Base-by-base conservation (phyloP, 2,113 vertebrate species). In the Sander vitreus region DNA sequence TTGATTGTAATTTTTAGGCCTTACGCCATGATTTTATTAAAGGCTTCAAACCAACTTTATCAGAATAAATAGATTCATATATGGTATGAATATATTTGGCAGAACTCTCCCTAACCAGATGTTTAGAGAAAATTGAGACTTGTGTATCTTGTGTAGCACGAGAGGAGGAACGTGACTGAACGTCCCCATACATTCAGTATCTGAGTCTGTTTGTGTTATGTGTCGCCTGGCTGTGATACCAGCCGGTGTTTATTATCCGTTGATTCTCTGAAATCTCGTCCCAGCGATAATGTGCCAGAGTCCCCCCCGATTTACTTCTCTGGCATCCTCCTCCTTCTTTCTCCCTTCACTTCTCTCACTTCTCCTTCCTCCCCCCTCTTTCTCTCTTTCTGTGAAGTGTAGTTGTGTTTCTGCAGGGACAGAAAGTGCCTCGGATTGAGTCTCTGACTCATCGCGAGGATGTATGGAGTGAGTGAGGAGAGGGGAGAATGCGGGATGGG, bases 351-450 rank as follows among this genome's bases (percentile, higher is more conserved):
- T 7, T 19, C 23, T 36, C 21, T 5, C 48, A 21, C 51, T 13
- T 19, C 50, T 45, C 9, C 19, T 13, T 21, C 30, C 19, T 3
- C 47, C 8, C 39, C 39, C 39, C 10, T 11, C 2, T 11, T 11
- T 43, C 33, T 12, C 9, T 39, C 1, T 50, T 9, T 27, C 4
- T 67, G 48, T 63, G 80, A 80, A 68, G 67, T 84, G 73, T 82
- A 55, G 80, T 83, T 30, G 74, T 79, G 85, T 92, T 86, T 91
- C 81, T 87, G 83, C 89, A 88, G 85, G 79, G 78, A 86, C 86
- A 92, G 92, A 94, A 93, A 92, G 92, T 93, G 92, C 87, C 88
- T 91, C 85, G 43, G 85, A 85, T 83, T 57, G 82, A 89, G 80
- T 86, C 83, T 91, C 85, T 89, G 83, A 91, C 53, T 91, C 82